These are phyloP conservation scores for Hyperoodon ampullatus DNA, from an alignment of 2,113 vertebrate genomes.

Conservation along the genomic window DNA sequence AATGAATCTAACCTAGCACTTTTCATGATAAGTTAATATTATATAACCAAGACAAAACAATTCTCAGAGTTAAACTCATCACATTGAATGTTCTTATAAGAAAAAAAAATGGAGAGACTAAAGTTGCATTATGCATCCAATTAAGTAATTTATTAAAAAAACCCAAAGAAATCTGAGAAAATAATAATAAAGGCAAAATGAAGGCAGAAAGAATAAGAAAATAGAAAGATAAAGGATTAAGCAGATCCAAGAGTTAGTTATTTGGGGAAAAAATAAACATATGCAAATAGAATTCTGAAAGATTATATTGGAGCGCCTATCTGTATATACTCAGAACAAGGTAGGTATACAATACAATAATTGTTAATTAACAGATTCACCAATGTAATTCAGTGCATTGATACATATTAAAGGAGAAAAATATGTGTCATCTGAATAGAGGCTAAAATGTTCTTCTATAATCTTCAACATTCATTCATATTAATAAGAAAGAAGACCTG, in stretches of 20 bases:
- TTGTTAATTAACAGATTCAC: background rate
- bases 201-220: background rate
- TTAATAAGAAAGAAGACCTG: background rate
- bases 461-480: background rate
- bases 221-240: background rate
- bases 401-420: conserved; percentile 17
- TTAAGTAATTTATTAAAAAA: background rate
- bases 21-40: background rate
- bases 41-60: background rate
- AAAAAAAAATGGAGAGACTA: background rate
- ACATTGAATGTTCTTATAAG: background rate
- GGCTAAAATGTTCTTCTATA: background rate
- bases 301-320: background rate
- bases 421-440: background rate
- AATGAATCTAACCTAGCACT: background rate
- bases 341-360: background rate
- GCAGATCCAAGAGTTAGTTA: background rate
- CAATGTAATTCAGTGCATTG: background rate
- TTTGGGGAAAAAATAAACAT: background rate
- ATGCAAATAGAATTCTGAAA: conserved; percentile 8
- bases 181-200: background rate
- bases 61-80: background rate
- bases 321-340: background rate
- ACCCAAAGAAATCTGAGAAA: background rate
- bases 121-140: background rate